Conservation (phyloP, 2,797 vertebrate genomes). For the Bovichtus diacanthus region DNA sequence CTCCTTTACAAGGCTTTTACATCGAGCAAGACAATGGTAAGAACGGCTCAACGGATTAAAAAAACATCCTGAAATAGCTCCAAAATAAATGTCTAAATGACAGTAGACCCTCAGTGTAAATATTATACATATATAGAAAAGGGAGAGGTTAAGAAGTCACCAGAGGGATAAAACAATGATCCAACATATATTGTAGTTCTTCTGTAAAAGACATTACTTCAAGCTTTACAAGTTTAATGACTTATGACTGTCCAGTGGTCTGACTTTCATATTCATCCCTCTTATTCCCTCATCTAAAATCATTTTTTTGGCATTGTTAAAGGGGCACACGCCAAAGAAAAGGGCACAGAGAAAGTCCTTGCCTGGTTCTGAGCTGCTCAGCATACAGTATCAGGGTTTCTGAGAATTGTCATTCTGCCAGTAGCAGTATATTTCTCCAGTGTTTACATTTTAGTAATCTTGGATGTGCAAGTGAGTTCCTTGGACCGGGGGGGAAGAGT, state of each 20-base stretch:
- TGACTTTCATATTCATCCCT: conserved; percentile 43
- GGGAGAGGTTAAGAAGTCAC: conserved; percentile 6
- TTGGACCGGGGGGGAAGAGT: conserved; percentile 10
- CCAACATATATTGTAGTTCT: conserved; percentile 11
- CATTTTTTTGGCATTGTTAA: conserved; percentile 45
- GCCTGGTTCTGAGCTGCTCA: conserved; percentile 33
- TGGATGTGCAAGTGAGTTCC: conserved; percentile 33
- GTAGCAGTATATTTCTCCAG: conserved; percentile 40
- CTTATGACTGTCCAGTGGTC: conserved; percentile 46
- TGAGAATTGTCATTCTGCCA: conserved; percentile 43
- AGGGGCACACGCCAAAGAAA: conserved; percentile 41
- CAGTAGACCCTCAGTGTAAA: background rate
- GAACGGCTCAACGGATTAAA: conserved; percentile 39
- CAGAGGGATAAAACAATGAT: conserved; percentile 3
- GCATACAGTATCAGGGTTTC: conserved; percentile 35
- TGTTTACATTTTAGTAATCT: conserved; percentile 50
- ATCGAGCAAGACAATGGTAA: conserved; percentile 90
- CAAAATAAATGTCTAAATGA: background rate
- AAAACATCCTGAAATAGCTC: background rate
- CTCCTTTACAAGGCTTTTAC: conserved; percentile 84
- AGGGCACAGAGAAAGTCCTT: conserved; percentile 23
- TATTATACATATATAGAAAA: background rate
- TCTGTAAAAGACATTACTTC: conserved; percentile 41
- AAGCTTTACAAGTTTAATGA: conserved; percentile 41
- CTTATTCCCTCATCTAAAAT: conserved; percentile 51